phyloP scores from a whole-genome alignment of 2,113 vertebrate genomes.

The Rhinolophus sinicus region DNA sequence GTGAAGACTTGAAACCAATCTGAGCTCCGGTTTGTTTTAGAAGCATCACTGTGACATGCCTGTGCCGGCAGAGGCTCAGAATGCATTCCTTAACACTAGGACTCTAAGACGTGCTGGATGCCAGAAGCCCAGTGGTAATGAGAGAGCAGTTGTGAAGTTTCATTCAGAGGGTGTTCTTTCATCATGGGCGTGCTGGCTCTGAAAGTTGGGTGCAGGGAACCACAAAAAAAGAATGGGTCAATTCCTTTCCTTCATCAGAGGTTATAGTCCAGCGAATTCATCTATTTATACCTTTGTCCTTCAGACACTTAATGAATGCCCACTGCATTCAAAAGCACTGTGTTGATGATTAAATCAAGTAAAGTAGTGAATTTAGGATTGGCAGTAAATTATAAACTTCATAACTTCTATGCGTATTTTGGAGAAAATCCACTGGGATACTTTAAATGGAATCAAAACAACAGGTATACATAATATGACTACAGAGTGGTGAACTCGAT shows the following conservation, averaged over 20 bases:
- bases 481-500: neutral
- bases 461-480: neutral
- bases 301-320: neutral
- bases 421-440: neutral
- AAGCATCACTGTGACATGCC: slow-evolving; percentile 89
- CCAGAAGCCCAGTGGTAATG: slow-evolving; percentile 60
- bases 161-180: slow-evolving; percentile 43
- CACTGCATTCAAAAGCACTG: neutral
- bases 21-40: slow-evolving; percentile 87
- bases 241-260: slow-evolving; percentile 11
- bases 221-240: slow-evolving; percentile 13
- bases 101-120: slow-evolving; percentile 68
- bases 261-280: neutral
- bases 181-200: slow-evolving; percentile 27
- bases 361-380: neutral
- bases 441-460: slow-evolving; percentile 22
- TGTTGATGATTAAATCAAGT: slow-evolving; percentile 7
- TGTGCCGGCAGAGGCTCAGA: slow-evolving; percentile 85
- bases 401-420: slow-evolving; percentile 2
- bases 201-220: slow-evolving; percentile 1
- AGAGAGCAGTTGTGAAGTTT: slow-evolving; percentile 55
- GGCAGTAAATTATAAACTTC: neutral
- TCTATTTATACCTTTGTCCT: neutral
- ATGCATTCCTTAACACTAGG: slow-evolving; percentile 89
- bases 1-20: slow-evolving; percentile 89